phyloP scores from a whole-genome alignment of 2,797 vertebrate species.

The Parambassis ranga region DNA sequence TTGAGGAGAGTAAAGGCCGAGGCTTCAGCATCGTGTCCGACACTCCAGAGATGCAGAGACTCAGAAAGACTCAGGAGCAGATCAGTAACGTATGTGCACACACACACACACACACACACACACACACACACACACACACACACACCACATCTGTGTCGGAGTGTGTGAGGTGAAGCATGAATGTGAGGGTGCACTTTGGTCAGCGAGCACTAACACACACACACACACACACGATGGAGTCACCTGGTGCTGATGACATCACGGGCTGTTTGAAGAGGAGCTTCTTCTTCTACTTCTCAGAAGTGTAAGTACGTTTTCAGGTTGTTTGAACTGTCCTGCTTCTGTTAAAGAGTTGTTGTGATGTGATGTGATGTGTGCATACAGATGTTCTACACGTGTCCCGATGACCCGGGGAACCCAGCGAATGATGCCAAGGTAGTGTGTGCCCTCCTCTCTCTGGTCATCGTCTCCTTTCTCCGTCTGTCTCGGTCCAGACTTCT shows the following conservation, averaged over 20 bases:
- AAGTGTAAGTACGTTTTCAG: too few relatives aligned
- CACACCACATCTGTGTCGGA: too few relatives aligned
- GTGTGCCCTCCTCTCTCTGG: neutral
- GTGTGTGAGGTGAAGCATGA: neutral
- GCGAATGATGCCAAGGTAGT: slow-evolving; percentile 1
- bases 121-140: too few relatives aligned
- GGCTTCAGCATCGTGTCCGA: slow-evolving; percentile 95
- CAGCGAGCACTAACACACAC: slow-evolving; percentile 22
- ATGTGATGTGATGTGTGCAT: neutral
- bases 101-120: slow-evolving; percentile 12
- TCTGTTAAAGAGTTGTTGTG: too few relatives aligned
- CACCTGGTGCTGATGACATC: neutral
- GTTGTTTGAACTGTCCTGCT: too few relatives aligned
- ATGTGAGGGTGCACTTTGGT: slow-evolving; percentile 45
- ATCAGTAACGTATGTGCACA: slow-evolving; percentile 90
- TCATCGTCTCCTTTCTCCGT: neutral
- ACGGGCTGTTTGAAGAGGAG: slow-evolving; percentile 32
- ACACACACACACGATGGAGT: neutral
- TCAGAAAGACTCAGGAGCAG: slow-evolving; percentile 93
- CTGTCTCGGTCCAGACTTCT: neutral
- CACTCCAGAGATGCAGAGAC: slow-evolving; percentile 92
- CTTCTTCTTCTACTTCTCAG: neutral
- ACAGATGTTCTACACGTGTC: neutral
- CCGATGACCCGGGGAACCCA: neutral
- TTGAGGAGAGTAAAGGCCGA: slow-evolving; percentile 94